Percentiles rank a stretch among this genome's conserved stretches.
Evolutionary conservation across 1,140 invertebrate genomes (phyloP).

Genomic region (Vanessa tameamea): DNA sequence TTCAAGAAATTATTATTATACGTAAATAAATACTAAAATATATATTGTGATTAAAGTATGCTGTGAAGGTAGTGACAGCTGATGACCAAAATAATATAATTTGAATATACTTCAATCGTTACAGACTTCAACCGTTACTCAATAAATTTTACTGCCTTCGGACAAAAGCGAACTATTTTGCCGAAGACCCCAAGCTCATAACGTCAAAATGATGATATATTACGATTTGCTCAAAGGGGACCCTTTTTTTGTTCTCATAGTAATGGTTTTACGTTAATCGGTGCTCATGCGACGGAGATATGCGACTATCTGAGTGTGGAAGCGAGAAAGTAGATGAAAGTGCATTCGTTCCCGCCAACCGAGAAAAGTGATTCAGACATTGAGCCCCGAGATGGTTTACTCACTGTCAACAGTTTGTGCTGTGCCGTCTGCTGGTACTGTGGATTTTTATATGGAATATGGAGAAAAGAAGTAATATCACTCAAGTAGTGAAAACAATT

Average conservation of each 20-base stretch:
- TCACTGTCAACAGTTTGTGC: slow-evolving; percentile 75
- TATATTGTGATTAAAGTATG: not conserved
- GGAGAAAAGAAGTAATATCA: not conserved
- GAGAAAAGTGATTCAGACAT: slow-evolving; percentile 69
- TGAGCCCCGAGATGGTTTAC: slow-evolving; percentile 60
- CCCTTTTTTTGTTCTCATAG: slow-evolving; percentile 78
- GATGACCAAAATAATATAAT: slow-evolving; percentile 7
- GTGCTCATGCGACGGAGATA: slow-evolving; percentile 48
- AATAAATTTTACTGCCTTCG: slow-evolving; percentile 69
- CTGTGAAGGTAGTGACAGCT: not conserved
- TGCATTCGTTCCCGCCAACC: slow-evolving; percentile 71
- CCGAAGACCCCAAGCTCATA: slow-evolving; percentile 68
- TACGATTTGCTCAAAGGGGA: slow-evolving; percentile 79
- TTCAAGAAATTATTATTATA: too few species aligned
- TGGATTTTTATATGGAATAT: slow-evolving; percentile 36
- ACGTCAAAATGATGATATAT: slow-evolving; percentile 79
- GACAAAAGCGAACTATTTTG: slow-evolving; percentile 64
- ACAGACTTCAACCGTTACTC: slow-evolving; percentile 59
- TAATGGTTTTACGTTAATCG: slow-evolving; percentile 79
- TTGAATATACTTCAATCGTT: slow-evolving; percentile 21
- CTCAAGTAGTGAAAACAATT: not conserved
- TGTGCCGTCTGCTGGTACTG: slow-evolving; percentile 50
- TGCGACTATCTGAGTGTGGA: slow-evolving; percentile 29
- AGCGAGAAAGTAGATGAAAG: slow-evolving; percentile 50
- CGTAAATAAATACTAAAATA: too few species aligned